Base-by-base conservation (phyloP, 1,140 invertebrate genomes). In the Ephestia elutella region DNA sequence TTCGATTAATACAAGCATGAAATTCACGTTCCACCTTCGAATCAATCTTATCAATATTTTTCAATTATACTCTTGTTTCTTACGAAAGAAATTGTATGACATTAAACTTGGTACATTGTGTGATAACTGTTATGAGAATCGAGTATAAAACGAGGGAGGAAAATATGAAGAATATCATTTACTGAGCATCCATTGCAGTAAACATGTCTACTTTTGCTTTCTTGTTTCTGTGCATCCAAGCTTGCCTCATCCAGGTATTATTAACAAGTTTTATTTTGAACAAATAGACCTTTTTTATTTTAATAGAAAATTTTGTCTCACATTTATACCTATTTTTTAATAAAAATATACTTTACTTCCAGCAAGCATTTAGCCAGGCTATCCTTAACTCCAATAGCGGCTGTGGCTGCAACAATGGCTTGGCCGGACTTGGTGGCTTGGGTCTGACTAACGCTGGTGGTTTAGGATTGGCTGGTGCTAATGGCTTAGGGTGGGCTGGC, bases 161-260 rank as follows among this genome's bases (percentile, higher is more conserved):
- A 25, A 25, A 10, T 15, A 7, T 25, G 19, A 15, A 13, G 8
- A 15, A 25, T n/a, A 53, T 53, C 50, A 53, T 53, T 50, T 15
- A 21, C 19, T n/a, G 50, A 25, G 4, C 11, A 25, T 13, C 10
- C 3, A 13, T 10, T 11, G 20, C 13, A 8, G 9, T 1, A 21
- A 74, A 55, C 65, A 77, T 80, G 77, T 72, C 69, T 51, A 48
- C 68, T 21, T 71, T 71, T 59, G 50, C 65, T 54, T 65, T 80
- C 17, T 32, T 80, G 21, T 48, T 76, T 13, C 54, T 80, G 28
- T 77, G 72, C 64, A 55, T 68, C 50, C 71, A 77, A 63, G 73
- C 70, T 70, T 73, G 62, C 57, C 66, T 72, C 56, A 30, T 72
- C 30, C 76, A 79, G 69, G 76, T 79, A 67, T 67, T 44, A 15